Percentiles rank a stretch among this genome's conserved stretches.
Evolutionary conservation across 2,888 invertebrate species (phyloP).

Genomic region (Aphodius sticticus): DNA sequence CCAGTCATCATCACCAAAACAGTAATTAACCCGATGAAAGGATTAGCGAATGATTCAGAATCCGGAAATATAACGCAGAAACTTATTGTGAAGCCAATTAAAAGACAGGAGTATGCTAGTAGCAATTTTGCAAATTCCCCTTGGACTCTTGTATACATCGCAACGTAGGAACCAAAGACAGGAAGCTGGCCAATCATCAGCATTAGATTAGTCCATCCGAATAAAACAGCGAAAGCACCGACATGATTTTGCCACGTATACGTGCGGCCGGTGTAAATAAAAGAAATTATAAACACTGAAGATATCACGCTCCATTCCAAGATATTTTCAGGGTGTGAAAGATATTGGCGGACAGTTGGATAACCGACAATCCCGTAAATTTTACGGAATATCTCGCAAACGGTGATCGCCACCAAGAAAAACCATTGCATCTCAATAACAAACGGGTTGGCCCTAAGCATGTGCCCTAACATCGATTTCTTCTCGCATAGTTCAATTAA

Average conservation of each 20-base stretch:
- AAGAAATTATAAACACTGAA: constrained; percentile 84
- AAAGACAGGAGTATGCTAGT: constrained; percentile 83
- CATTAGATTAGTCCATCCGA: constrained; percentile 91
- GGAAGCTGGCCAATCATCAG: constrained; percentile 89
- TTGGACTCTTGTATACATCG: constrained; percentile 89
- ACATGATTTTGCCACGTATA: constrained; percentile 89
- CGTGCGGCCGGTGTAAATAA: constrained; percentile 78
- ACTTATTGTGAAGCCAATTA: constrained; percentile 87
- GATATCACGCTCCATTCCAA: constrained; percentile 89
- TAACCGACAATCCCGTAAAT: constrained; percentile 84
- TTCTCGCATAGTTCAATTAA: constrained; percentile 80
- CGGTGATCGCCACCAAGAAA: constrained; percentile 78
- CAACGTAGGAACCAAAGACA: constrained; percentile 88
- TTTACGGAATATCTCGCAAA: constrained; percentile 82
- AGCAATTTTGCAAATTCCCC: constrained; percentile 88
- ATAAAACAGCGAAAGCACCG: constrained; percentile 84
- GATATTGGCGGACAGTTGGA: constrained; percentile 81
- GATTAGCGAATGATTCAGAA: constrained; percentile 82
- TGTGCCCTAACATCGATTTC: constrained; percentile 78
- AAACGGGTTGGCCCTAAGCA: constrained; percentile 76
- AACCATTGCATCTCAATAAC: constrained; percentile 88
- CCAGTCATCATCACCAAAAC: constrained; percentile 92
- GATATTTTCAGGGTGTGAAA: constrained; percentile 84
- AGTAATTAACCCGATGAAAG: constrained; percentile 84
- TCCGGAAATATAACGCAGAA: constrained; percentile 89